Conservation (phyloP, 2,113 vertebrate genomes). For the Cebidichthys violaceus region DNA sequence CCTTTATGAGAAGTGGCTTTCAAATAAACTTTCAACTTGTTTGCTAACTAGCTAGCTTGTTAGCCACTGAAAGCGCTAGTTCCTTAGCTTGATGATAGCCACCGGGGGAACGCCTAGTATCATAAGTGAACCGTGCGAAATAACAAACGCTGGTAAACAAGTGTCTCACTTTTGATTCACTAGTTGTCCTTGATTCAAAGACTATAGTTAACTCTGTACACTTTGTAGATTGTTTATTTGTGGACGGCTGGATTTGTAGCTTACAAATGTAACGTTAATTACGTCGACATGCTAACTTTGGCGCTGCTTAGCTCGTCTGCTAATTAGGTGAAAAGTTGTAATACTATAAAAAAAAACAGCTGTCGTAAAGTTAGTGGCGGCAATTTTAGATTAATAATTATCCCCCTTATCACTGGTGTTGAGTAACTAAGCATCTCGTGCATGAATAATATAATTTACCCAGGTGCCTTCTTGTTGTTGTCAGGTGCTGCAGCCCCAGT, state of each 20-base stretch:
- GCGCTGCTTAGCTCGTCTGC: conserved; percentile 62
- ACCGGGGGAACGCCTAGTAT: conserved; percentile 78
- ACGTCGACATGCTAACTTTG: conserved; percentile 51
- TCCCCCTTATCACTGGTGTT: accelerated
- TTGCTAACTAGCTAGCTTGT: conserved; percentile 69
- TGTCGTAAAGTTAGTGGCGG: neutral
- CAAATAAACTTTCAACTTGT: conserved; percentile 70
- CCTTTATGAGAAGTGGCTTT: conserved; percentile 9
- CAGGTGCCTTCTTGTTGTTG: conserved; percentile 44
- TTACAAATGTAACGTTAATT: conserved; percentile 28
- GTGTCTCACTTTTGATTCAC: neutral
- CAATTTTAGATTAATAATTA: neutral
- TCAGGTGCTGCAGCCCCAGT: conserved; percentile 83
- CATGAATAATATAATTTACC: conserved; percentile 3
- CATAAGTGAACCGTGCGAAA: conserved; percentile 16
- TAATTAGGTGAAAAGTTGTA: conserved; percentile 31
- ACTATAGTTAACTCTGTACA: neutral
- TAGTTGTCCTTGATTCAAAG: accelerated
- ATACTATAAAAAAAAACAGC: neutral
- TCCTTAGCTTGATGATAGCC: conserved; percentile 78
- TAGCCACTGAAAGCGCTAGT: conserved; percentile 73
- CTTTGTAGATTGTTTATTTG: neutral
- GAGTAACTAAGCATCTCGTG: neutral
- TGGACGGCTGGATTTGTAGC: neutral
- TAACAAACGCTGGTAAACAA: neutral